phyloP scores from a whole-genome alignment of 2,797 vertebrate species.

The Smutsia temminckii region DNA sequence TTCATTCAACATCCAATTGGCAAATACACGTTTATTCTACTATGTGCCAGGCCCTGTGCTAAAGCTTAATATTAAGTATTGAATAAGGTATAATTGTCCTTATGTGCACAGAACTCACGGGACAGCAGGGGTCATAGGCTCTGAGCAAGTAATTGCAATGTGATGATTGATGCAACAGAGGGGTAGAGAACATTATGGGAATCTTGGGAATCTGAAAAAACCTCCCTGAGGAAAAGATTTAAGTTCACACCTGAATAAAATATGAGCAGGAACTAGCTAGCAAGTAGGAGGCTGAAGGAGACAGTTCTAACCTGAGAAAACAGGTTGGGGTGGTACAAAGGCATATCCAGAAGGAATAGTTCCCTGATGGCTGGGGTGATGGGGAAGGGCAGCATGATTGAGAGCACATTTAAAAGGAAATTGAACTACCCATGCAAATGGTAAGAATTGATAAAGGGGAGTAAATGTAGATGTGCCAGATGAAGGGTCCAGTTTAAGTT shows the following conservation, averaged over 20 bases:
- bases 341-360: background rate
- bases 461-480: background rate
- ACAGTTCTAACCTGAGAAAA: background rate
- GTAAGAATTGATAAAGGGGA: background rate
- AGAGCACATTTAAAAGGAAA: conserved; percentile 15
- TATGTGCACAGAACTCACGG: background rate
- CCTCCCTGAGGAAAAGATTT: background rate
- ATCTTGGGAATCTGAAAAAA: background rate
- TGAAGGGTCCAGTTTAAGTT: background rate
- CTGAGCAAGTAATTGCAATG: background rate
- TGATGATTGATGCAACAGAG: background rate
- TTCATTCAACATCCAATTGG: background rate
- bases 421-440: conserved; percentile 11
- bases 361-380: background rate
- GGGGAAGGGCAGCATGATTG: background rate
- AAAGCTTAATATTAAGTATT: background rate
- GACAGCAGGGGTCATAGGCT: background rate
- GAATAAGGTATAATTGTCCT: background rate
- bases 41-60: background rate
- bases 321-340: background rate
- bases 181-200: background rate
- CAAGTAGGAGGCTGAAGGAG: background rate
- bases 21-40: background rate
- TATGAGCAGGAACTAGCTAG: background rate
- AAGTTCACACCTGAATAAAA: conserved; percentile 15